These are phyloP conservation scores for Perodicticus potto DNA, from an alignment of 2,797 vertebrate species.

Conservation along the genomic window DNA sequence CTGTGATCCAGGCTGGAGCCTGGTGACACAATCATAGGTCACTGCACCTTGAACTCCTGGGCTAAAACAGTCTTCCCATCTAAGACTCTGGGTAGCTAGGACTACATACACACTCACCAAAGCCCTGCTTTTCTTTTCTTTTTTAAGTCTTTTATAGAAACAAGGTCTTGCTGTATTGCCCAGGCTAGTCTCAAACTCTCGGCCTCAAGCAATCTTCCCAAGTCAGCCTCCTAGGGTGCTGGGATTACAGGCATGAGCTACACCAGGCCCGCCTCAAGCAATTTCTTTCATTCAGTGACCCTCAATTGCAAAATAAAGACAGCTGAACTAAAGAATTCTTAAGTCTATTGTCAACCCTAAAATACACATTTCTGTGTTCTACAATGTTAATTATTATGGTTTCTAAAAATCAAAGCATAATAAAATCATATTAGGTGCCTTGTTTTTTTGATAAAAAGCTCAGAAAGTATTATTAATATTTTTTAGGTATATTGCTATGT, in stretches of 20 bases:
- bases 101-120: not conserved
- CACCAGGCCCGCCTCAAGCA: not conserved
- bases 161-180: not conserved
- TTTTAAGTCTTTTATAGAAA: not conserved
- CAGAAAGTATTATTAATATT: not conserved
- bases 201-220: not conserved
- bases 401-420: slow-evolving; percentile 5
- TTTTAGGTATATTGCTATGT: not conserved
- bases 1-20: too few relatives aligned
- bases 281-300: not conserved
- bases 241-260: not conserved
- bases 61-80: not conserved
- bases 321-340: not conserved
- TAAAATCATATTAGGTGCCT: not conserved
- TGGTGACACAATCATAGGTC: too few relatives aligned
- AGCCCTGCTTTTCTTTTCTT: not conserved
- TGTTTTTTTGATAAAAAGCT: not conserved
- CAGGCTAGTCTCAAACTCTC: not conserved
- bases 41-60: too few relatives aligned
- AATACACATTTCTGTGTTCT: slow-evolving; percentile 13
- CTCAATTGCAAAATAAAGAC: not conserved
- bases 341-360: not conserved
- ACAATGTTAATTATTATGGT: not conserved
- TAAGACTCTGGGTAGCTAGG: not conserved
- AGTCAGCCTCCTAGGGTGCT: not conserved